Conservation (phyloP, 2,888 invertebrate genomes). For the Panopea generosa region DNA sequence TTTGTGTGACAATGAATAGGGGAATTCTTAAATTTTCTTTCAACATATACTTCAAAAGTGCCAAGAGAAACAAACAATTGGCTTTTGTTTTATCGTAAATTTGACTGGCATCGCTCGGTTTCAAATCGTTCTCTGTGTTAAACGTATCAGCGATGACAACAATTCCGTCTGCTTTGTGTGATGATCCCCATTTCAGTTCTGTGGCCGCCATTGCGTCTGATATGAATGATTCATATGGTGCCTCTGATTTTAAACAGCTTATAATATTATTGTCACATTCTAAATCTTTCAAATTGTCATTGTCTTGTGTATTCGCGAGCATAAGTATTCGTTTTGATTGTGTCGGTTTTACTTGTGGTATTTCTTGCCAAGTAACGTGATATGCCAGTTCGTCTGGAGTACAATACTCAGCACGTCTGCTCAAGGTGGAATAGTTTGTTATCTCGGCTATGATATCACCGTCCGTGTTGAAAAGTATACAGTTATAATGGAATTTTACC, state of each 20-base stretch:
- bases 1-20: not conserved
- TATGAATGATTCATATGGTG: too few species aligned
- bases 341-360: too few species aligned
- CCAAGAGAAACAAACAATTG: not conserved
- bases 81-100: not conserved
- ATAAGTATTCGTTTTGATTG: too few species aligned
- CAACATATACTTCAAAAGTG: not conserved
- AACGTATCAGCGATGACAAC: too few species aligned
- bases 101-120: not conserved
- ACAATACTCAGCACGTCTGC: not conserved
- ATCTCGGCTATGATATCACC: conserved; percentile 1
- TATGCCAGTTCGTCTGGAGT: not conserved
- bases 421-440: not conserved
- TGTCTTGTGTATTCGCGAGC: too few species aligned
- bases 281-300: too few species aligned
- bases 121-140: too few species aligned
- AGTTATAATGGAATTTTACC: not conserved
- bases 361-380: not conserved
- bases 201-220: too few species aligned
- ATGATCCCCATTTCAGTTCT: too few species aligned
- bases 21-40: not conserved
- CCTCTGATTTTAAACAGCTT: too few species aligned
- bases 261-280: too few species aligned
- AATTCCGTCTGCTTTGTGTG: too few species aligned
- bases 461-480: not conserved